Evolutionary conservation across 2,113 vertebrate genomes (phyloP), one percentile per base, ranked within the genome.

Genomic region (Lutjanus erythropterus): DNA sequence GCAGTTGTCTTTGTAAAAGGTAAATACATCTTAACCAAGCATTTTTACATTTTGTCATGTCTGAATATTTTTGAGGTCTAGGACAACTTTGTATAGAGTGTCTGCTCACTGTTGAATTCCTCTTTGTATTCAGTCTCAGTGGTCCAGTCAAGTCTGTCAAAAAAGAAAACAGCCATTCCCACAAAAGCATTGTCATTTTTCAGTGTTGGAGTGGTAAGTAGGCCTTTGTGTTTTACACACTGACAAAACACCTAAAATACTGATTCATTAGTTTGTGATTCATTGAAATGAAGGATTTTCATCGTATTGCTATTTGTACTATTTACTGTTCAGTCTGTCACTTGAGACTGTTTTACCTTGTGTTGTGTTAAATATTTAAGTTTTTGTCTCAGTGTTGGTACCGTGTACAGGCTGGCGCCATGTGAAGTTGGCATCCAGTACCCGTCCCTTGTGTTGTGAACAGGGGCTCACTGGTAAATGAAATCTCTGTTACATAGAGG

Each of bases 251-350:
- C 81, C 70, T 62, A 60, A 84, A 67, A 78, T 76, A 83, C 62
- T 9, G 37, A 66, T 70, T 75, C 2, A 31, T 70, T 62, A 61
- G 78, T 77, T 65, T 79, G 58, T 90, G 56, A n/a, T n/a, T n/a
- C 75, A 71, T 87, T 85, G 39, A 84, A 80, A 90, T 88, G 86
- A 91, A 93, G 89, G 87, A 85, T 86, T 75, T 68, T 73, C 82
- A 80, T 85, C 95, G 93, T 95, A 95, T 96, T 95, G 93, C 94
- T 96, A 95, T 95, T 96, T 97, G 95, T 96, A 96, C 94, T 94
- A 90, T 95, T 95, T 91, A 68, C 80, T 70, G 75, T 90, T 76
- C 90, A 93, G 91, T 96, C 95, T 95, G 65, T 88, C 81, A 71
- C 47, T 72, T 72, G 65, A 77, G 82, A 80, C 72, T 95, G 94